Evolutionary conservation across 2,797 vertebrate species (phyloP), one percentile per base, ranked within the genome.

Genomic region (Coregonus sp.): DNA sequence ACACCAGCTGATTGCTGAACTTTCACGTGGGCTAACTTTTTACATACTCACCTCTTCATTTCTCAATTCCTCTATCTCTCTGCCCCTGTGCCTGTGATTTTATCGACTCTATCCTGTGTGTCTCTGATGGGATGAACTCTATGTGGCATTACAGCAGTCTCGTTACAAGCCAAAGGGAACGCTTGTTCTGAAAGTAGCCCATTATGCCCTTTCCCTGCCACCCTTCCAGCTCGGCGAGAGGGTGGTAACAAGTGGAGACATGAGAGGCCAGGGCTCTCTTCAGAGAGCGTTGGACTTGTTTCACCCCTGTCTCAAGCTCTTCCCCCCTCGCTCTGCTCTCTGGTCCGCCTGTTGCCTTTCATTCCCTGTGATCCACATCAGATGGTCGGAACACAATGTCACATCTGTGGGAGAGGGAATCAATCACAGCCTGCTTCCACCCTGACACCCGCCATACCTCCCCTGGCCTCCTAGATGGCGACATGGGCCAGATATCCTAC

Each of bases 401-500:
- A 78, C 72, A 81, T 78, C 66, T 9, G 1, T 56, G 71, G 74
- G 61, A 78, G 66, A 63, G 73, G 68, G 75, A 86, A 85, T 86
- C 82, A 77, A 81, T 85, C 79, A 78, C 78, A 69, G 75, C 73
- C 73, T 73, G 72, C 16, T 31, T 50, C 6, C 20, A 63, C 59
- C 40, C 51, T 66, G 40, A 74, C 56, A 25, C 47, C 3, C 0
- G 87, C 86, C 91, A 77, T 93, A 84, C 90, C 77, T 73, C 1
- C 71, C 72, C 71, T 80, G 78, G 79, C 85, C 91, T 80, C 84
- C 82, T 92, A 94, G 93, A 92, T 93, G 93, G 93, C 90, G 87
- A 93, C 88, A 92, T 82, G 90, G 88, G 93, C 85, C 87, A 89
- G 85, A 67, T 76, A 90, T 90, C 88, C 25, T 87, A 51, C 83